Evolutionary conservation across 2,797 vertebrate species (phyloP), one percentile per base, ranked within the genome.

Genomic region (Florisuga fusca): DNA sequence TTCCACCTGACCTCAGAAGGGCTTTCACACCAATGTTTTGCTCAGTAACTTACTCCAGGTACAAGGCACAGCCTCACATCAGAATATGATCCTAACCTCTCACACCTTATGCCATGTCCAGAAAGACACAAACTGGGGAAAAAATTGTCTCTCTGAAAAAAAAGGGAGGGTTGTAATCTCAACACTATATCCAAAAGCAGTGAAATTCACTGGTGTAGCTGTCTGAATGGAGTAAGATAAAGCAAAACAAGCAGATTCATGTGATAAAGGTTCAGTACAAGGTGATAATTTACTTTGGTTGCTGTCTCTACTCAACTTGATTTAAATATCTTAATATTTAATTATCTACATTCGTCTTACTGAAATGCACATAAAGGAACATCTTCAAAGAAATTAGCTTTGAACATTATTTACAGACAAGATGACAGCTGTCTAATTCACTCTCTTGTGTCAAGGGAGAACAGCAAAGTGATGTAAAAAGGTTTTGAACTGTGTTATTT

Each of bases 291-390:
- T 93, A 88, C 67, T 92, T 88, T 2, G 4, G 33, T 50, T 93
- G 69, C 73, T 71, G 79, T 74, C 84, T 83, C 61, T 73, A 76
- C 84, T 94, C 89, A 59, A 63, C n/a, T 86, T 92, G 87, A 90
- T 95, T 95, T 95, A 95, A 97, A 95, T 96, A 95, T 72, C 96
- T 96, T 95, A 95, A 96, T 96, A 97, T 96, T 96, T 95, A 92
- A 96, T 96, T 91, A 93, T 84, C 89, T 92, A 63, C 66, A 92
- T 91, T 93, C 53, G 2, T 94, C 81, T 93, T 78, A 77, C 84
- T 91, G 92, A 96, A 95, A 89, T 33, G 36, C 84, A 81, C 53
- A 94, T 89, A 94, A 94, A 95, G 87, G 69, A 90, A 90, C 57
- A 92, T 83, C 94, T 95, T 96, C 90, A 90, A 85, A 95, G 91